A percentile compares a stretch with the other conserved stretches of the same genome.
Evolutionary conservation across 1,140 invertebrate genomes (phyloP).

Genomic region (Gonioctena quinquepunctata): DNA sequence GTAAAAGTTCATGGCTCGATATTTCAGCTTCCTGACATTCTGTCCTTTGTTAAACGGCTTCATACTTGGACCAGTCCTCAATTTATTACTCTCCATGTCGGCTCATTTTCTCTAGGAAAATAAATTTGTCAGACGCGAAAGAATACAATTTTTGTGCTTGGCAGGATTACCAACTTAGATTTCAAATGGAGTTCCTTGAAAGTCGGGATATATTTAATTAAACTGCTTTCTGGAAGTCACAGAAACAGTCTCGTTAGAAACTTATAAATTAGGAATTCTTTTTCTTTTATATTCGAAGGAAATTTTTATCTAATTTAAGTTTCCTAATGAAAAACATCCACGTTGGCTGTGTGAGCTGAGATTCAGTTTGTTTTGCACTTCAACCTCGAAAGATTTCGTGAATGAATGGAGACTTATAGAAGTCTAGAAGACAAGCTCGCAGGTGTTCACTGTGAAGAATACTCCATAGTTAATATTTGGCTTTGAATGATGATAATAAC

Average conservation of each 20-base stretch:
- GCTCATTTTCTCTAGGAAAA: not conserved
- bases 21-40: constrained; percentile 2
- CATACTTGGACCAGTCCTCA: not conserved
- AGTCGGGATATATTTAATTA: constrained; percentile 5
- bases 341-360: not conserved
- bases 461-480: too few species aligned
- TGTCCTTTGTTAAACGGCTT: not conserved
- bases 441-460: too few species aligned
- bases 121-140: not conserved
- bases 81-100: not conserved
- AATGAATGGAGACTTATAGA: too few species aligned
- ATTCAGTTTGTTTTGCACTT: not conserved
- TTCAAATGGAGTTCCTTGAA: not conserved
- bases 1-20: not conserved
- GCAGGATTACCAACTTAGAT: not conserved
- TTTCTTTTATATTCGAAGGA: not conserved
- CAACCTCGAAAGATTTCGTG: too few species aligned
- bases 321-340: not conserved
- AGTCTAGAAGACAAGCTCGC: too few species aligned
- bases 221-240: not conserved
- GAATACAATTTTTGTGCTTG: not conserved
- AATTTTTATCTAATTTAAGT: not conserved
- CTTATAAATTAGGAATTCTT: not conserved
- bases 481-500: too few species aligned
- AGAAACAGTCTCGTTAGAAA: not conserved